Conservation (phyloP, 2,113 vertebrate species). For the Penelope pileata region DNA sequence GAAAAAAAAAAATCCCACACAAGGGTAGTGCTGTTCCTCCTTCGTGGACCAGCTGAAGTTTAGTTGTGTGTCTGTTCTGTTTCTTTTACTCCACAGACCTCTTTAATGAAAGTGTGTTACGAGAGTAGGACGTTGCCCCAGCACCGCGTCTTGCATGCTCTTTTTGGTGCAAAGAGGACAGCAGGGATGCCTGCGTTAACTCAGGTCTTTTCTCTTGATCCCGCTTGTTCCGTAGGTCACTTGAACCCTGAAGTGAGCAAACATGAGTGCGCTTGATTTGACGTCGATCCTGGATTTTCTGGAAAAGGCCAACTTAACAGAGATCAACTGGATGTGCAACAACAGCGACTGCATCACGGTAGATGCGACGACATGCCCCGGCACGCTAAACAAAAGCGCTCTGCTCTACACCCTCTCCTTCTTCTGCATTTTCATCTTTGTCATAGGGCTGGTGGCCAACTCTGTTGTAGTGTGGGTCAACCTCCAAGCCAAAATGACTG, state of each 20-base stretch:
- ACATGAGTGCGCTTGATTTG: slow-evolving; percentile 80
- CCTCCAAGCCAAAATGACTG: slow-evolving; percentile 84
- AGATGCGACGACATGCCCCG: slow-evolving; percentile 80
- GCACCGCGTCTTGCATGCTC: accelerated
- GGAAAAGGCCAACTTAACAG: slow-evolving; percentile 83
- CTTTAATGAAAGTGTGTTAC: not conserved
- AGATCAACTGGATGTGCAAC: slow-evolving; percentile 81
- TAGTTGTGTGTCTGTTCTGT: not conserved
- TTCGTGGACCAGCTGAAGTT: not conserved
- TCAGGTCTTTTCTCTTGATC: not conserved
- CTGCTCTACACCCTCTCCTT: slow-evolving; percentile 88
- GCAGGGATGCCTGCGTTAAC: not conserved
- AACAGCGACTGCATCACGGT: slow-evolving; percentile 79
- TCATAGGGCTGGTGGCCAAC: slow-evolving; percentile 90
- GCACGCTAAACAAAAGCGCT: slow-evolving; percentile 79
- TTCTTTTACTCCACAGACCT: accelerated
- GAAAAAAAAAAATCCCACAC: not conserved
- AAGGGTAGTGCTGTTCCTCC: not conserved
- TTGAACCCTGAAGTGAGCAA: accelerated
- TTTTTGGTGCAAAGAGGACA: not conserved
- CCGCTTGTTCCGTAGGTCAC: not conserved
- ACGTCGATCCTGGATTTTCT: slow-evolving; percentile 77
- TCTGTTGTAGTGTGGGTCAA: slow-evolving; percentile 94
- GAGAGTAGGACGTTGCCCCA: not conserved
- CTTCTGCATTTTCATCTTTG: slow-evolving; percentile 92